Percentiles rank a stretch among this genome's conserved stretches.
Conservation (phyloP, 2,797 vertebrate species). For the Halcyon badia region DNA sequence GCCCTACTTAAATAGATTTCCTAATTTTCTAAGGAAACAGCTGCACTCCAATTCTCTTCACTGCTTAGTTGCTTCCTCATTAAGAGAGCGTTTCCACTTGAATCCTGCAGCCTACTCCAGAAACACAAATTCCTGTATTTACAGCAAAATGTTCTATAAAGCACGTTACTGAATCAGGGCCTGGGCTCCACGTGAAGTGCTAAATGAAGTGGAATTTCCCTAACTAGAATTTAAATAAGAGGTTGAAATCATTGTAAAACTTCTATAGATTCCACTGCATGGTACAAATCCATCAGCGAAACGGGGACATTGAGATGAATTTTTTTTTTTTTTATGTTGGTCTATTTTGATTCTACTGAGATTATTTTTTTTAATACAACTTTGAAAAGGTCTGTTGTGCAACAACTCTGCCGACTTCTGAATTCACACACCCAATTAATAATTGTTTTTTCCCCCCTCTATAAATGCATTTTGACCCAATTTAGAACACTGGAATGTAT, state of each 20-base stretch:
- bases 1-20: not conserved
- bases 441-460: not conserved
- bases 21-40: not conserved
- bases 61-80: not conserved
- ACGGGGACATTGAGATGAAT: not conserved
- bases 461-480: not conserved
- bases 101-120: not conserved
- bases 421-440: conserved; percentile 17
- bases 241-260: not conserved
- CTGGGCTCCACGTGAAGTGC: not conserved
- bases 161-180: not conserved
- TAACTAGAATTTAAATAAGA: not conserved
- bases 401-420: not conserved
- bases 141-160: not conserved
- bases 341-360: not conserved
- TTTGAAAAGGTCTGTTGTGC: not conserved
- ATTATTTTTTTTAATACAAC: not conserved
- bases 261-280: not conserved
- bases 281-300: not conserved
- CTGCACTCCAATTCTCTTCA: not conserved
- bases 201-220: not conserved
- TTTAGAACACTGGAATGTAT: not conserved
- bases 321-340: not conserved
- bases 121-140: not conserved
- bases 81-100: not conserved